Evolutionary conservation across 2,797 vertebrate species (phyloP), one percentile per base, ranked within the genome.

Genomic region (Diglossa cyanea): DNA sequence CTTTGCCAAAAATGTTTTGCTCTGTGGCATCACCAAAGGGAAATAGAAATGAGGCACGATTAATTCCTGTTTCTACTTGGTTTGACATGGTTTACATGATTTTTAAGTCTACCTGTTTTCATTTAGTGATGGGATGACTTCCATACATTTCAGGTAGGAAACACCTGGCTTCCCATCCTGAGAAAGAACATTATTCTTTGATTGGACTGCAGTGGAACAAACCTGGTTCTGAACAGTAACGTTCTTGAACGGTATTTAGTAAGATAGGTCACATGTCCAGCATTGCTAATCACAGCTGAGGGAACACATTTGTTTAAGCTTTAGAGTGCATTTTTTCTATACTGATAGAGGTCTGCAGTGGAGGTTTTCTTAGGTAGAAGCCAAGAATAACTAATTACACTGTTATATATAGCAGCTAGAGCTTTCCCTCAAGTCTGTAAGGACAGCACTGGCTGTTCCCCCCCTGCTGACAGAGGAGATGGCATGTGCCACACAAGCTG

Each of bases 21-120:
- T 86, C 28, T 60, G 40, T 78, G 53, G 47, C 45, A 80, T 93
- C 51, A 93, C 88, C 82, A 93, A 96, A 95, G 91, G 78, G 54
- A 62, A 63, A 80, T 60, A 50, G 54, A 89, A 77, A 67, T 42
- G 13, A 55, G 83, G 54, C 55, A 45, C 9, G 1, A 25, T 39
- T 58, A 61, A 30, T 47, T 87, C 30, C 33, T 81, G 15, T 73
- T 87, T 85, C 66, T 81, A 44, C 35, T 85, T 72, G 54, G 31
- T 74, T 80, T 86, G 28, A 55, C 73, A 54, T 48, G 21, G 57
- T 84, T 90, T 94, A 88, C 60, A 21, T 61, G 23, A 70, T 55
- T 80, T 45, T 77, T 72, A 72, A 78, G 14, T 74, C 74, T 80
- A 60, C 33, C 66, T 86, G 8, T 66, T 91, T 94, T 85, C 42